These are phyloP conservation scores for Jordanella pulchra DNA, from an alignment of 2,797 vertebrate genomes.

Conservation along the genomic window DNA sequence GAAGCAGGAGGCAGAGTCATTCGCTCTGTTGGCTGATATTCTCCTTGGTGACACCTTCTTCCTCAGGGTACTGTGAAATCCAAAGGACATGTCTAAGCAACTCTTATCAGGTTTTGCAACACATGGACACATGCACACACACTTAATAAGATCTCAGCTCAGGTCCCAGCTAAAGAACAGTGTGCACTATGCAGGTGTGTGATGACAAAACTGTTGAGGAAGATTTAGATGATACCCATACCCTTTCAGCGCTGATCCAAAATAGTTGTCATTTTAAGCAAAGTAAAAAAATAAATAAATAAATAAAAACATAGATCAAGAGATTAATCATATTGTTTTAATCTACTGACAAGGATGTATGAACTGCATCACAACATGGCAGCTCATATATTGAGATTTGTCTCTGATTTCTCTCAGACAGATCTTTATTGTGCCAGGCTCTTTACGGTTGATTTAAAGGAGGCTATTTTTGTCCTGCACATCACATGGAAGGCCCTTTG, in stretches of 20 bases:
- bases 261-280: slow-evolving; percentile 9
- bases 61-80: slow-evolving; percentile 64
- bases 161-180: slow-evolving; percentile 22
- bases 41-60: slow-evolving; percentile 63
- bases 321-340: slow-evolving; percentile 11
- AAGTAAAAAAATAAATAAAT: not conserved
- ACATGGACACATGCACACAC: slow-evolving; percentile 14
- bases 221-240: slow-evolving; percentile 40
- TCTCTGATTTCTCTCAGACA: slow-evolving; percentile 51
- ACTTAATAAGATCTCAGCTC: slow-evolving; percentile 21
- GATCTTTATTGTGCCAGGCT: slow-evolving; percentile 28
- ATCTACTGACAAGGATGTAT: slow-evolving; percentile 22
- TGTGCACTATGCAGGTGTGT: slow-evolving; percentile 18
- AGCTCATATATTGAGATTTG: slow-evolving; percentile 16
- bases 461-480: slow-evolving; percentile 60
- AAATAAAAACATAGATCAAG: slow-evolving; percentile 26
- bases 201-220: slow-evolving; percentile 25
- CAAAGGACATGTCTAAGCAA: slow-evolving; percentile 69
- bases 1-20: slow-evolving; percentile 47
- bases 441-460: slow-evolving; percentile 67
- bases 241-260: slow-evolving; percentile 32
- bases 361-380: slow-evolving; percentile 43
- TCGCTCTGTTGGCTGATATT: slow-evolving; percentile 58
- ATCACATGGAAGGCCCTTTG: slow-evolving; percentile 55
- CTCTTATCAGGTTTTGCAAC: slow-evolving; percentile 61